Conservation (phyloP, 2,113 vertebrate genomes). For the Neolamprologus sp. region DNA sequence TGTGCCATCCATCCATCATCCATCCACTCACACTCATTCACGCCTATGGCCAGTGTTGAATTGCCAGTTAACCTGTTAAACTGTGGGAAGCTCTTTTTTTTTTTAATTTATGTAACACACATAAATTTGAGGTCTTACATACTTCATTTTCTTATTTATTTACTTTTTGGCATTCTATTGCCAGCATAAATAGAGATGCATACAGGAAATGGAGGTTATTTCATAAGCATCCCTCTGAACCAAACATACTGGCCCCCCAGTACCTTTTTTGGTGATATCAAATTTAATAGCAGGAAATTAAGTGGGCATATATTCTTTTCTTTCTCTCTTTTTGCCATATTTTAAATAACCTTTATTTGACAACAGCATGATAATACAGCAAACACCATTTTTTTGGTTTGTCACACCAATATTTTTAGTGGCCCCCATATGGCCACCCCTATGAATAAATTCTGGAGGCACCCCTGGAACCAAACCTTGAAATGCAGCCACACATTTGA, state of each 20-base stretch:
- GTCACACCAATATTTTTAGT: background rate
- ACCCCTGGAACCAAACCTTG: background rate
- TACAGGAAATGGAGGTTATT: background rate
- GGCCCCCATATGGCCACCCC: background rate
- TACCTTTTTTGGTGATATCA: background rate
- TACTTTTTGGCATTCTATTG: background rate
- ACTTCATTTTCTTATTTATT: background rate
- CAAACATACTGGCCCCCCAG: background rate
- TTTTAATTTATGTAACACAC: background rate
- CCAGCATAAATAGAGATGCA: background rate
- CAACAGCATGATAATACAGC: background rate
- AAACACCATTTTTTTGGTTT: background rate
- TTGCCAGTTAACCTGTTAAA: background rate
- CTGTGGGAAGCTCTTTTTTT: background rate
- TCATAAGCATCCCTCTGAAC: background rate
- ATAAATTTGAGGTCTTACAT: background rate
- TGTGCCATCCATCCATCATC: background rate
- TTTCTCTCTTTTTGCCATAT: background rate
- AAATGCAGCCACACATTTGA: background rate
- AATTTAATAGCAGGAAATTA: background rate
- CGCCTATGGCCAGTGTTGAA: background rate
- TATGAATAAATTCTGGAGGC: background rate
- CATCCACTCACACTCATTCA: background rate
- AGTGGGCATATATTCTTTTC: background rate
- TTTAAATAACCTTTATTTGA: background rate